Conservation (phyloP, 2,888 invertebrate genomes). For the Hofmannophila pseudospretella region DNA sequence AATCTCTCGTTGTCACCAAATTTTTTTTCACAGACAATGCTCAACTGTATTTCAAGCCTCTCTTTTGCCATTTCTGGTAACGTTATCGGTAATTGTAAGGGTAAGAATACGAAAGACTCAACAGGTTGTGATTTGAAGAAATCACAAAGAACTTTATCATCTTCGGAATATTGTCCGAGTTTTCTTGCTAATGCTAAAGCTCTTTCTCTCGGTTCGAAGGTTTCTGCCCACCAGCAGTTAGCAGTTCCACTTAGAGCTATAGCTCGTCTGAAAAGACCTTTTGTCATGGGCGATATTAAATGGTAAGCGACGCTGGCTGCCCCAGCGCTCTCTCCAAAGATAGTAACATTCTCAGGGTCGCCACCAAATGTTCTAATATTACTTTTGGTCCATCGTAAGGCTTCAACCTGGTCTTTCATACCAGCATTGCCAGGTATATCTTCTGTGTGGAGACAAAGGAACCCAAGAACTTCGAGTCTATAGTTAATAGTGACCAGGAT, state of each 20-base stretch:
- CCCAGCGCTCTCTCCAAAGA: slow-evolving; percentile 49
- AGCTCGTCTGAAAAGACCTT: slow-evolving; percentile 47
- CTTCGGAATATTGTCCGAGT: slow-evolving; percentile 32
- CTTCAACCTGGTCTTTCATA: slow-evolving; percentile 43
- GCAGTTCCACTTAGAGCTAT: slow-evolving; percentile 84
- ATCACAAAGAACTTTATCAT: slow-evolving; percentile 26
- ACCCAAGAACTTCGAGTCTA: slow-evolving; percentile 35
- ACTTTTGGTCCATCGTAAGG: slow-evolving; percentile 36
- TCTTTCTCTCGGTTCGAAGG: slow-evolving; percentile 59
- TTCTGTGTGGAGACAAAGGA: slow-evolving; percentile 32
- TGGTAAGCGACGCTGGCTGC: slow-evolving; percentile 33
- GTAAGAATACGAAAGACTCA: slow-evolving; percentile 16
- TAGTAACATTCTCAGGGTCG: slow-evolving; percentile 38
- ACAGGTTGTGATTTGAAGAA: slow-evolving; percentile 31
- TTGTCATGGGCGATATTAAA: slow-evolving; percentile 45
- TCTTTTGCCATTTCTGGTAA: slow-evolving; percentile 16
- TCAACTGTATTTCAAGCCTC: background rate
- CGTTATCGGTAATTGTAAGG: slow-evolving; percentile 17
- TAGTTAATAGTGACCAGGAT: slow-evolving; percentile 39
- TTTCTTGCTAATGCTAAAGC: slow-evolving; percentile 33
- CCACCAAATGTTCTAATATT: slow-evolving; percentile 42
- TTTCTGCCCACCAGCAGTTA: slow-evolving; percentile 75
- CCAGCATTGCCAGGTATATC: slow-evolving; percentile 41
- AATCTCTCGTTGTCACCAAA: slow-evolving; percentile 35
- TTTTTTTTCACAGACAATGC: slow-evolving; percentile 30